phyloP scores from a whole-genome alignment of 2,113 vertebrate genomes.

The Entelurus aequoreus region DNA sequence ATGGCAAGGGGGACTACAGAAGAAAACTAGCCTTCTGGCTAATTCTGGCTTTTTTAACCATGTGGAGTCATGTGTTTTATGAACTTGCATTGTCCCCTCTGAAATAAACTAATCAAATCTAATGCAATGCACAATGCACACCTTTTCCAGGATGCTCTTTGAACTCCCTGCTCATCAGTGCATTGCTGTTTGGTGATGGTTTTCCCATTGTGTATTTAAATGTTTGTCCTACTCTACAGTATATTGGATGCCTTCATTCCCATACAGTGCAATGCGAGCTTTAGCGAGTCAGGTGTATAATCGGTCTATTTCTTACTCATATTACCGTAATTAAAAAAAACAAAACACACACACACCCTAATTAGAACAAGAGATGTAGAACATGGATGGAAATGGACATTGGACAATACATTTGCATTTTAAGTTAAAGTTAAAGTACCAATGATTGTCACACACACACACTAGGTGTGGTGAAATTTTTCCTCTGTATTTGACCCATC shows the following conservation, averaged over 20 bases:
- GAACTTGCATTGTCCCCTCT: no score
- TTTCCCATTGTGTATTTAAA: conserved; percentile 66
- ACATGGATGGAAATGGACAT: no score
- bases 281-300: conserved; percentile 57
- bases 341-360: neutral
- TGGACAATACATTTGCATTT: no score
- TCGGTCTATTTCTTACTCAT: conserved; percentile 41
- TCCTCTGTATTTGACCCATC: no score
- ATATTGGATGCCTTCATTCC: conserved; percentile 66
- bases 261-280: conserved; percentile 62
- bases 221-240: conserved; percentile 56
- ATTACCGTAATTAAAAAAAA: conserved; percentile 18
- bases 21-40: no score
- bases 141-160: conserved; percentile 63
- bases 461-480: no score
- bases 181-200: conserved; percentile 58
- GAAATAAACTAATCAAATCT: neutral
- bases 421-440: no score
- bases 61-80: no score
- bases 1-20: no score
- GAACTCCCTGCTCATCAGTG: conserved; percentile 54
- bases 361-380: no score
- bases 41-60: no score
- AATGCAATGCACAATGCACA: conserved; percentile 32
- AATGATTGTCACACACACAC: no score